Percentiles rank a stretch among this genome's conserved stretches.
Evolutionary conservation across 2,888 invertebrate genomes (phyloP).

Genomic region (Drosophila infuscata): DNA sequence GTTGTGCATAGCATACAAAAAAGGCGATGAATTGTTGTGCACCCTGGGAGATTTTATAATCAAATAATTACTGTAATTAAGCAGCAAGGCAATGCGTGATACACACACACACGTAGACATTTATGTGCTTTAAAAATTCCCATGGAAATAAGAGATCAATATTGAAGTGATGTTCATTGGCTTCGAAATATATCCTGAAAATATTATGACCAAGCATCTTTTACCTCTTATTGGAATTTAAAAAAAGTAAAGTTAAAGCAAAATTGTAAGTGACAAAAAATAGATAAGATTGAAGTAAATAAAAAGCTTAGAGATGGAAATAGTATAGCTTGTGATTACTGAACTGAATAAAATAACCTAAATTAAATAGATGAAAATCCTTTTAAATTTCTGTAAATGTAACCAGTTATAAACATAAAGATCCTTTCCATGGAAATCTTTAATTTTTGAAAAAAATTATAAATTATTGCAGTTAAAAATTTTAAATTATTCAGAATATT

Average conservation of each 20-base stretch:
- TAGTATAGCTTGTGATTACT: neutral
- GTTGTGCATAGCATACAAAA: constrained; percentile 36
- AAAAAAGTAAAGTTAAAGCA: neutral
- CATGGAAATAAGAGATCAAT: constrained; percentile 8
- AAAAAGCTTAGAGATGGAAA: neutral
- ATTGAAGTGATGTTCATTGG: neutral
- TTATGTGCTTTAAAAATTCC: constrained; percentile 9
- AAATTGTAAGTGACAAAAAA: neutral
- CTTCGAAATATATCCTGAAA: constrained; percentile 31
- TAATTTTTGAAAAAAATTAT: too few species aligned
- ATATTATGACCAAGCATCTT: constrained; percentile 54
- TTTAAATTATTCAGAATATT: neutral
- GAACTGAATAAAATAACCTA: neutral
- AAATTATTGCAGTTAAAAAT: neutral
- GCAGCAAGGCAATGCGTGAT: constrained; percentile 48
- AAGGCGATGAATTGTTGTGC: constrained; percentile 46
- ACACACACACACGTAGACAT: neutral
- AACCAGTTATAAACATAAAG: neutral
- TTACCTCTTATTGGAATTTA: neutral
- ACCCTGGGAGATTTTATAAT: constrained; percentile 79
- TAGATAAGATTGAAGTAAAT: neutral
- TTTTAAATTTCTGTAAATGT: neutral
- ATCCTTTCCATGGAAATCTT: neutral
- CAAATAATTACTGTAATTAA: constrained; percentile 78
- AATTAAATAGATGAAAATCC: neutral